Base-by-base conservation (phyloP, 1,140 invertebrate species). In the Heliconius himera region DNA sequence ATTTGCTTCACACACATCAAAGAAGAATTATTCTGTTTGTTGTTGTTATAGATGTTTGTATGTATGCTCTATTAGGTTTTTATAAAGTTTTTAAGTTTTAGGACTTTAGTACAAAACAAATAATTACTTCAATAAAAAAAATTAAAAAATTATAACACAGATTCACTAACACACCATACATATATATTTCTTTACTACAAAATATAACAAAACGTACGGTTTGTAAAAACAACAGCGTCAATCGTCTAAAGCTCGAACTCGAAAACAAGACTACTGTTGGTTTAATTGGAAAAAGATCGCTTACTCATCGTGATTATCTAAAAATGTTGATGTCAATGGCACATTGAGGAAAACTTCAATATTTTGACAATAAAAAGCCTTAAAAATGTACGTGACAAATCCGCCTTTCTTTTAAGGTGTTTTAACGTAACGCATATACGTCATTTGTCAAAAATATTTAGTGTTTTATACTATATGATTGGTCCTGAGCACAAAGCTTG, bases 301-400 rank as follows among this genome's bases (percentile, higher is more conserved):
- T 76, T 81, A 83, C 78, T 81, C 77, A 76, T 60, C 79, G 29
- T 84, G 78, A 83, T 79, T 33, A 70, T 84, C 78, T 73, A 76
- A 76, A 84, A 82, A 73, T 36, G 49, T 80, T 75, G 74, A 77
- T 76, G 90, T 90, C 90, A 90, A 86, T 86, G 90, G 90, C 90
- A 90, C 83, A 89, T 90, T 90, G 85, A 91, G 89, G 90, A 91
- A 91, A 91, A 90, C 79, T 88, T 83, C 85, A 77, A 83, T 78
- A 88, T 86, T 80, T 86, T 79, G 80, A 79, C 82, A 81, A 81
- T 88, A 87, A 90, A 89, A 90, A 85, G 85, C 82, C 90, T 84
- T 88, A 89, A 90, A n/a, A 91, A 90, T 88, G 76, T 87, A 88
- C 89, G 89, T 90, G 87, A 90, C 89, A 82, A 86, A 88, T 89